These are phyloP conservation scores for Melinaea marsaeus DNA, from an alignment of 2,888 invertebrate species.

Conservation along the genomic window DNA sequence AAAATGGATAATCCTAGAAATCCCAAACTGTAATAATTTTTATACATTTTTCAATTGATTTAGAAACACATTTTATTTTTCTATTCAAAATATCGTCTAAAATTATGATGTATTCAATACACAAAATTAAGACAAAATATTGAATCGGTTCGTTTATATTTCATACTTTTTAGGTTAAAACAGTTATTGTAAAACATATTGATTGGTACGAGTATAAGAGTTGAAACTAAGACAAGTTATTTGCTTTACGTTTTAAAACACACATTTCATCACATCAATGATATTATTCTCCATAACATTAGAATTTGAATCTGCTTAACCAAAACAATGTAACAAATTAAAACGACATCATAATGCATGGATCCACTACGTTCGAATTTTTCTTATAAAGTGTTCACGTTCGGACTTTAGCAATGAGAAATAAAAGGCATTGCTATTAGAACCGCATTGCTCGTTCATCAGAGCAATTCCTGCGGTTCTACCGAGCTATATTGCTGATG, in stretches of 20 bases:
- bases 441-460: slow-evolving; percentile 68
- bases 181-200: no score
- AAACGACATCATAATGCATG: slow-evolving; percentile 34
- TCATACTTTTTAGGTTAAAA: no score
- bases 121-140: no score
- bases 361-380: slow-evolving; percentile 41
- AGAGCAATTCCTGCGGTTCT: slow-evolving; percentile 61
- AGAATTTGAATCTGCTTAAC: slow-evolving; percentile 16
- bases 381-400: slow-evolving; percentile 50
- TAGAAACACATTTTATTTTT: no score
- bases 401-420: slow-evolving; percentile 40
- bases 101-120: no score
- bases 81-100: no score
- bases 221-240: no score
- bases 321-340: slow-evolving; percentile 29
- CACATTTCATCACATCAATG: background rate
- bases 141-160: no score
- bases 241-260: no score
- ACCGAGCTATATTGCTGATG: slow-evolving; percentile 50
- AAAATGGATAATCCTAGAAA: slow-evolving; percentile 36
- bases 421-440: slow-evolving; percentile 63
- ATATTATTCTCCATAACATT: background rate
- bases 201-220: no score
- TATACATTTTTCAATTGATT: no score
- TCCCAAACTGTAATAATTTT: background rate